Conservation (phyloP, 1,140 invertebrate species). For the Drosophila varians region DNA sequence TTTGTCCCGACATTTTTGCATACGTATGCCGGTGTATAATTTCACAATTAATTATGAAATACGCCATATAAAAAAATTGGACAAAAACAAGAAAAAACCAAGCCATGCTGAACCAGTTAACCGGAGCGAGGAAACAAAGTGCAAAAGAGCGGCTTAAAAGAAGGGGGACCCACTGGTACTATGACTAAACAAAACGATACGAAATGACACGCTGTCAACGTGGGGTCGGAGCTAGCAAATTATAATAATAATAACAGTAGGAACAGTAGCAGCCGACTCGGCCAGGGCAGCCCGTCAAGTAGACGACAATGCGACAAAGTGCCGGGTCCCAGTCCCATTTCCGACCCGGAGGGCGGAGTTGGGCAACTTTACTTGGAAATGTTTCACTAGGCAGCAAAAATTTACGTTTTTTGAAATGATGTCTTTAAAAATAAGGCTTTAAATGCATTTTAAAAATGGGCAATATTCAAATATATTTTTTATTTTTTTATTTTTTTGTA, state of each 20-base stretch:
- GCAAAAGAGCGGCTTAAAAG: slow-evolving; percentile 1
- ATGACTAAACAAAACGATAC: slow-evolving; percentile 79
- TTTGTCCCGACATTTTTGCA: slow-evolving; percentile 61
- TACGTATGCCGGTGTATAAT: slow-evolving; percentile 68
- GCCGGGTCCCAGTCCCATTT: slow-evolving; percentile 49
- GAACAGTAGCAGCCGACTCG: slow-evolving; percentile 61
- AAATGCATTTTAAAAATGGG: too few species aligned
- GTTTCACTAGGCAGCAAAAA: slow-evolving; percentile 12
- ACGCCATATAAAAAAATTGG: slow-evolving; percentile 43
- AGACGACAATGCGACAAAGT: slow-evolving; percentile 75
- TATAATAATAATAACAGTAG: slow-evolving; percentile 79
- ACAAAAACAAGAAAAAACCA: slow-evolving; percentile 8
- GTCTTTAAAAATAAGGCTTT: too few species aligned
- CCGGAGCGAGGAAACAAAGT: slow-evolving; percentile 17
- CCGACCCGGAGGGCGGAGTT: not conserved
- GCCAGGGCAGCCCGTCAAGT: slow-evolving; percentile 33
- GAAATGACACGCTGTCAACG: slow-evolving; percentile 77
- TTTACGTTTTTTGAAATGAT: too few species aligned
- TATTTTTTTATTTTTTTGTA: not conserved
- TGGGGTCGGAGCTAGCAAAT: slow-evolving; percentile 65
- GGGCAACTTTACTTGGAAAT: not conserved
- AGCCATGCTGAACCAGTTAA: slow-evolving; percentile 37
- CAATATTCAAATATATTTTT: not conserved
- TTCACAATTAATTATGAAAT: slow-evolving; percentile 79
- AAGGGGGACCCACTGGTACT: slow-evolving; percentile 42